Conservation (phyloP, 2,888 invertebrate genomes). For the Exephanes ischioxanthus region DNA sequence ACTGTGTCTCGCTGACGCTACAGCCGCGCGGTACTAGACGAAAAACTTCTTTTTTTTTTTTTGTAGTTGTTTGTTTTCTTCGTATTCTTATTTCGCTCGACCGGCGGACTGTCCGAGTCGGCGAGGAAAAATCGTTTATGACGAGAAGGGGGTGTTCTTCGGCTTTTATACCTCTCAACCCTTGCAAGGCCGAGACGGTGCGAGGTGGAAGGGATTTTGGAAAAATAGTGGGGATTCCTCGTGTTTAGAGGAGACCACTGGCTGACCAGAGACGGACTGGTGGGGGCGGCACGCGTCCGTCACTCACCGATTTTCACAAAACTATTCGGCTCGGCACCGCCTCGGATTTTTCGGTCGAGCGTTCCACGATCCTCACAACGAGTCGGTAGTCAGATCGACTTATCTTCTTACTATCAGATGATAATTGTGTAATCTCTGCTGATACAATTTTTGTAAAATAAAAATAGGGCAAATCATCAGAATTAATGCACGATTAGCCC, state of each 20-base stretch:
- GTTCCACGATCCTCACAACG: not conserved
- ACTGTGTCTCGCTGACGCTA: constrained; percentile 12
- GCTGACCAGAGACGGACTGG: constrained; percentile 54
- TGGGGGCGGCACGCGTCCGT: constrained; percentile 73
- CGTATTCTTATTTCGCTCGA: constrained; percentile 9
- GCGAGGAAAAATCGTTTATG: constrained; percentile 70
- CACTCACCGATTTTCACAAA: constrained; percentile 61
- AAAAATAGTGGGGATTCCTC: constrained; percentile 68
- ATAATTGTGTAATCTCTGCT: no score
- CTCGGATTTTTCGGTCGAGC: not conserved
- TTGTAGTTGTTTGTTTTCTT: not conserved
- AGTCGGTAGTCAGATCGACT: not conserved
- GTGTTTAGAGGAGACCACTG: constrained; percentile 63
- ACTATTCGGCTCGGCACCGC: not conserved
- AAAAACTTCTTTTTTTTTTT: not conserved
- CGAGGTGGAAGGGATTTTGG: constrained; percentile 72
- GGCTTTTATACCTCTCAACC: constrained; percentile 77
- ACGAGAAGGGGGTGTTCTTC: constrained; percentile 67
- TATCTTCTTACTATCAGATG: no score
- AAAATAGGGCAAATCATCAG: not conserved
- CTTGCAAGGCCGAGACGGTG: constrained; percentile 68
- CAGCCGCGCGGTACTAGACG: not conserved
- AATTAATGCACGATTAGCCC: constrained; percentile 8
- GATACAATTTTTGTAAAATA: not conserved
- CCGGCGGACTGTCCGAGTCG: constrained; percentile 24